A percentile compares a stretch with the other conserved stretches of the same genome.
These are phyloP conservation scores for Diadema setosum DNA, from an alignment of 35 echinoderm and acorn worm species.

Conservation along the genomic window DNA sequence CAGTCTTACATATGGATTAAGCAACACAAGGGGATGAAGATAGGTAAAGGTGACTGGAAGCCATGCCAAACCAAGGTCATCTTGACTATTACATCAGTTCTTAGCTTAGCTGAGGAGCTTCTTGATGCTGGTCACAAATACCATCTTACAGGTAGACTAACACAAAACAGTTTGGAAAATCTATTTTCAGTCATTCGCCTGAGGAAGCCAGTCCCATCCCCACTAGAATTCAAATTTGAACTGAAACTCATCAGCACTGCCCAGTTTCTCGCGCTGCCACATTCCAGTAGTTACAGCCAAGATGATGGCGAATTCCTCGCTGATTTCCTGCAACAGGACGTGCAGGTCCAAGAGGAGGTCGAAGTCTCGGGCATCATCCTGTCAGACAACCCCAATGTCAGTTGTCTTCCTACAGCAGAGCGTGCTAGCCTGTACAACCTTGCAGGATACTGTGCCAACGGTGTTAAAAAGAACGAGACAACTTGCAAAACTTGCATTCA, in stretches of 20 bases:
- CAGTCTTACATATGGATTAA: too few relatives aligned
- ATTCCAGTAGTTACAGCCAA: conserved; percentile 15
- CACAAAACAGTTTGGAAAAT: conserved; percentile 51
- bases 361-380: not conserved
- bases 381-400: not conserved
- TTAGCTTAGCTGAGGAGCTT: conserved; percentile 1
- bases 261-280: not conserved
- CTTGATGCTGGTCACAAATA: conserved; percentile 27
- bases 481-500: not conserved
- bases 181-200: conserved; percentile 29
- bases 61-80: conserved; percentile 44
- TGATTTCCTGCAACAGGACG: conserved; percentile 29
- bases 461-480: not conserved
- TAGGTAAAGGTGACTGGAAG: conserved; percentile 27
- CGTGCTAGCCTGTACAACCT: not conserved
- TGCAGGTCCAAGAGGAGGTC: not conserved
- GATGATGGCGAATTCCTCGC: conserved; percentile 58
- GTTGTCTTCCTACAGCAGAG: not conserved
- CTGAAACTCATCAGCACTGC: not conserved
- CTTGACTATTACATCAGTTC: not conserved
- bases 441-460: not conserved
- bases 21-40: not conserved
- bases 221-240: conserved; percentile 42
- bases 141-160: conserved; percentile 10
- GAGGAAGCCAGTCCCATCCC: conserved; percentile 28